Evolutionary conservation across 2,113 vertebrate species (phyloP), one percentile per base, ranked within the genome.

Genomic region (Riparia riparia): DNA sequence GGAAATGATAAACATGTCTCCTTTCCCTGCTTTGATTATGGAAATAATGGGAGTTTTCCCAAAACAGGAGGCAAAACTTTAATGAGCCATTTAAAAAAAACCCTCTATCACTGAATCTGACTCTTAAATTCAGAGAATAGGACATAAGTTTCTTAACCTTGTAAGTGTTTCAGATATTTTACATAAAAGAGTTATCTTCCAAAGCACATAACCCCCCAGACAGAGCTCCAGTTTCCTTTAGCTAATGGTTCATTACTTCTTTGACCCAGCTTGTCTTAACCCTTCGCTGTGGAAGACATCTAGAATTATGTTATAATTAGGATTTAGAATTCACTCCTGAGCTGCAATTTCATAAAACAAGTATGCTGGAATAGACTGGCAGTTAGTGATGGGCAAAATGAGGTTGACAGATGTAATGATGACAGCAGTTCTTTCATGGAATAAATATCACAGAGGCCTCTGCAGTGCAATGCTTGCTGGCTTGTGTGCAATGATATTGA

Each of bases 361-460:
- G 25, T 53, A 4, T 45, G 29, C 31, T 76, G 70, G 53, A 87
- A 65, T 12, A 93, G 53, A 25, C 49, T 82, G 81, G 49, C 73
- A 85, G 51, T 31, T 77, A 73, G 42, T 69, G 69, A 87, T 76
- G 49, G 31, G 34, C 69, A 87, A 95, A 91, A 89, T 28, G 32
- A 82, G 61, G 39, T 17, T 85, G 73, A 65, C 34, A 74, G 47
- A 44, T n/a, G 3, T 12, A 63, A 86, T 72, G 81, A 54, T 73
- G 82, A 17, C 71, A 78, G 76, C 41, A 66, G 44, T 32, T 84
- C 70, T 72, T 79, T 29, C 81, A 61, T 11, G 32, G 89, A 86
- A 76, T 85, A 79, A 57, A 64, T 81, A 85, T 50, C 58, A 69
- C 41, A 47, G 79, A 88, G 69, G 44, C 20, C 2, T 6, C 61